Percentiles rank a stretch among this genome's conserved stretches.
Evolutionary conservation across 2,797 vertebrate species (phyloP).

Genomic region (Aulostomus chinensis): DNA sequence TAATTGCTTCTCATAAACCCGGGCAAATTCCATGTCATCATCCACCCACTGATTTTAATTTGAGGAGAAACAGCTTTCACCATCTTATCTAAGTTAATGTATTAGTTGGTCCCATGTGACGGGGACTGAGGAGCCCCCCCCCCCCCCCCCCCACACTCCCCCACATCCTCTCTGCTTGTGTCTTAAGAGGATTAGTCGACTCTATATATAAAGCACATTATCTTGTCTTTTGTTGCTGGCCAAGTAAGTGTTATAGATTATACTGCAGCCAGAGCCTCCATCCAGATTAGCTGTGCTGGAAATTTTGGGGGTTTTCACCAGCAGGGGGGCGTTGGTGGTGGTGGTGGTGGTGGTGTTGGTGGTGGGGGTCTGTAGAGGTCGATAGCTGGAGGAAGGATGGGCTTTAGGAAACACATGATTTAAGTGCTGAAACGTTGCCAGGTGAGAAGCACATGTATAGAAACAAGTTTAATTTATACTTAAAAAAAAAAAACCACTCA

Average conservation of each 20-base stretch:
- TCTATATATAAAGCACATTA: constrained; percentile 76
- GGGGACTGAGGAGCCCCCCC: neutral
- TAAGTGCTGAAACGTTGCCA: too few species aligned
- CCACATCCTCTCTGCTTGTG: constrained; percentile 57
- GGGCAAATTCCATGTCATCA: constrained; percentile 44
- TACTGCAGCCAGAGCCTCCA: constrained; percentile 38
- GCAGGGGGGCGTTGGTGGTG: constrained; percentile 19
- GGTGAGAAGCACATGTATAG: too few species aligned
- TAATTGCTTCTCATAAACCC: constrained; percentile 53
- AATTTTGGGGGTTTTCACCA: constrained; percentile 17
- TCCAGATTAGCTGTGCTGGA: constrained; percentile 49
- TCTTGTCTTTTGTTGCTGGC: constrained; percentile 71
- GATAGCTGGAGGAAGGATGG: neutral
- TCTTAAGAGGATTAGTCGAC: constrained; percentile 75
- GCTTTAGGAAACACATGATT: constrained; percentile 40
- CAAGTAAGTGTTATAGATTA: constrained; percentile 67
- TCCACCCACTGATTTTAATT: constrained; percentile 62
- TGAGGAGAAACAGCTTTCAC: constrained; percentile 61
- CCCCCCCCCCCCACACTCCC: neutral
- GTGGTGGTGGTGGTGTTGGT: too few species aligned
- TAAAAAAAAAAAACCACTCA: too few species aligned
- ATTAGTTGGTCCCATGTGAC: constrained; percentile 58
- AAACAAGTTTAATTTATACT: too few species aligned
- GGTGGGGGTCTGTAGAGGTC: constrained; percentile 39
- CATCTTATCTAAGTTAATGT: constrained; percentile 71